Evolutionary conservation across 2,888 invertebrate genomes (phyloP), one percentile per base, ranked within the genome.

Genomic region (Drosophila prostipennis): DNA sequence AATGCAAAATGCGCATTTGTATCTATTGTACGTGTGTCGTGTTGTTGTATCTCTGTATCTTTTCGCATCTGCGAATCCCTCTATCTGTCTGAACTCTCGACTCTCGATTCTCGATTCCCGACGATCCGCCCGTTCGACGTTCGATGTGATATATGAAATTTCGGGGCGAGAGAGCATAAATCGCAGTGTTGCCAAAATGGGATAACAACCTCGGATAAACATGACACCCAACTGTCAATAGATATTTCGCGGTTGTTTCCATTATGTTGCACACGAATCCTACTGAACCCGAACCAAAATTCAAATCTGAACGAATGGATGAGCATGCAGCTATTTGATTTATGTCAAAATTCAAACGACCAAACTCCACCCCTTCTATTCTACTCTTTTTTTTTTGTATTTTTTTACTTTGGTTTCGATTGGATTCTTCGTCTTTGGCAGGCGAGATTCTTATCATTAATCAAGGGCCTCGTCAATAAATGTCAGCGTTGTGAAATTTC

Each of bases 211-310:
- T 86, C 89, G 90, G 89, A 91, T 92, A 92, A 91, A 92, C 91
- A 92, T 92, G 91, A 92, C 91, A 92, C 92, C 91, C 91, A 92
- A 92, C 91, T 91, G 92, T 92, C 91, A 91, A 91, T 91, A 90
- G 90, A 90, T 89, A 89, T 89, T 91, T 89, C 92, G 91, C 91
- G 92, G 91, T 91, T 89, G 84, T 85, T 90, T 90, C 85, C 81
- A 89, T 90, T 89, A 88, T 89, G 79, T 74, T 78, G 80, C 87
- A 79, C 89, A 89, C 85, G 69, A 72, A 67, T 72, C 39, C 8
- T 13, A 6, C n/a, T 6, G 7, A 54, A 26, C 14, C 11, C 10
- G 16, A 26, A 26, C 26, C 11, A 36, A 53, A 46, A 45, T 40
- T 29, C 14, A 45, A 36, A 64, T 56, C 48, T 48, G 64, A 60